A percentile compares a stretch with the other conserved stretches of the same genome.
phyloP scores from a whole-genome alignment of 2,113 vertebrate species.

The Stigmatopora nigra region DNA sequence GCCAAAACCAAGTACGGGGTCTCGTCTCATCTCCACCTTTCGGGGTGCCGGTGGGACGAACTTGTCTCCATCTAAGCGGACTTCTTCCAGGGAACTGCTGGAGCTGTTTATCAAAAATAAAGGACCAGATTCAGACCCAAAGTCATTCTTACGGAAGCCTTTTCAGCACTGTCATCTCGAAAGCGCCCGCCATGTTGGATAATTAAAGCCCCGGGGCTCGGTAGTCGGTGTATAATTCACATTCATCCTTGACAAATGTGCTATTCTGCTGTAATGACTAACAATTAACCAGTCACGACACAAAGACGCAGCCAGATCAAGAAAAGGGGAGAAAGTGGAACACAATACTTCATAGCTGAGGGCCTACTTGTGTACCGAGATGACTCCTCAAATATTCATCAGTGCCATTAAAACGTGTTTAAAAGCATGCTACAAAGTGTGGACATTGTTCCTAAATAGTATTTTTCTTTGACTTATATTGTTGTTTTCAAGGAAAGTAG shows the following conservation, averaged over 20 bases:
- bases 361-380: background rate
- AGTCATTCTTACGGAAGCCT: background rate
- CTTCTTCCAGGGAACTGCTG: conserved; percentile 86
- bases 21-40: conserved; percentile 96
- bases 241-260: conserved; percentile 66
- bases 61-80: conserved; percentile 85
- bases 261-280: conserved; percentile 61
- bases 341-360: background rate
- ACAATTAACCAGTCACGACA: conserved; percentile 67
- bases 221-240: conserved; percentile 66
- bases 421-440: too few species aligned
- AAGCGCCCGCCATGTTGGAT: conserved; percentile 56
- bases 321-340: background rate
- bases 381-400: too few species aligned
- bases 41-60: conserved; percentile 84
- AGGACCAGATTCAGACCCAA: background rate
- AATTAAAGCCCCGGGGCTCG: conserved; percentile 66
- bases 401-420: too few species aligned
- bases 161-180: conserved; percentile 38
- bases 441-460: background rate
- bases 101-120: conserved; percentile 81
- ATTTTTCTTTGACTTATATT: background rate
- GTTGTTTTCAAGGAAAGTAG: background rate
- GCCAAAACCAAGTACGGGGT: conserved; percentile 95
- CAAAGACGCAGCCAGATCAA: conserved; percentile 43